Conservation (phyloP, 2,888 invertebrate species). For the Lasioglossum morio region DNA sequence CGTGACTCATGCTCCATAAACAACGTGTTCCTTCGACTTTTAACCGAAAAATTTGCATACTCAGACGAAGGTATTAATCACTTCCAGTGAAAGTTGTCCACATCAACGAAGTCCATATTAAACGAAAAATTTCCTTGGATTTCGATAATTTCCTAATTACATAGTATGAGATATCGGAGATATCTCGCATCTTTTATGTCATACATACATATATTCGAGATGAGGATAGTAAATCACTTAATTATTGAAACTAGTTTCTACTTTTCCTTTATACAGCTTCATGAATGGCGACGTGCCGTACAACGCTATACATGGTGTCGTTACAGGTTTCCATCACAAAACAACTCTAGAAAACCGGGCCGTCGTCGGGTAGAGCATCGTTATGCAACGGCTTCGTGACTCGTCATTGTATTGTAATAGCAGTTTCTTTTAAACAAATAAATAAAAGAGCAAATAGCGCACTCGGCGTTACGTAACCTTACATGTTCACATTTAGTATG, state of each 20-base stretch:
- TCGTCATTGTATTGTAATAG: slow-evolving; percentile 16
- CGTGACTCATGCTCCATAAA: not conserved
- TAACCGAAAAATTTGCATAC: not conserved
- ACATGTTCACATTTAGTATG: not conserved
- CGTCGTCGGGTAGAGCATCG: not conserved
- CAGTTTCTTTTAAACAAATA: not conserved
- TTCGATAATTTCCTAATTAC: not conserved
- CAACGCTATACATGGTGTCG: not conserved
- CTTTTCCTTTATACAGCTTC: not conserved
- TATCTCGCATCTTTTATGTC: not conserved
- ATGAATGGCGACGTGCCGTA: not conserved
- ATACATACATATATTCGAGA: not conserved
- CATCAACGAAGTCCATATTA: slow-evolving; percentile 6
- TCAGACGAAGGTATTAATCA: slow-evolving; percentile 14
- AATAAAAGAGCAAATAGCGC: not conserved
- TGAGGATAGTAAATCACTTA: not conserved
- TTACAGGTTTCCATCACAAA: not conserved
- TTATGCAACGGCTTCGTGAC: slow-evolving; percentile 27
- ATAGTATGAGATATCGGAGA: not conserved
- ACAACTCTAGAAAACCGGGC: not conserved
- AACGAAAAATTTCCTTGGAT: not conserved
- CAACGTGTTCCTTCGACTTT: not conserved
- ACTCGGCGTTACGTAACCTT: not conserved
- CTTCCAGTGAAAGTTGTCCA: slow-evolving; percentile 37
- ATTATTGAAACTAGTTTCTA: not conserved